These are phyloP conservation scores for Aphis gossypii DNA, from an alignment of 1,140 invertebrate species.

Conservation along the genomic window DNA sequence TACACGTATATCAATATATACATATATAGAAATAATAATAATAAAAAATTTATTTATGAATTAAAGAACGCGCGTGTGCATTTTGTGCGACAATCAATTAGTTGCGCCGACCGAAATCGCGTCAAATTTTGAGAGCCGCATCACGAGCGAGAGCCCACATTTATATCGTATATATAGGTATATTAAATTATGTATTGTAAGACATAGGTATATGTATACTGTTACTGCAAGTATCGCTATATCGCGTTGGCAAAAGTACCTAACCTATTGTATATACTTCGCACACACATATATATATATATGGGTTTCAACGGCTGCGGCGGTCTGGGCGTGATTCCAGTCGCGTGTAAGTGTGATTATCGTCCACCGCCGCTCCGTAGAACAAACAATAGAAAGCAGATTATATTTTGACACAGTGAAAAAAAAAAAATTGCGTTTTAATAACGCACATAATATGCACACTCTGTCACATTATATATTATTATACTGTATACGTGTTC, in stretches of 20 bases:
- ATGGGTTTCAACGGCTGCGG: neutral
- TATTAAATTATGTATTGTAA: neutral
- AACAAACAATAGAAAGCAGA: slow-evolving; percentile 53
- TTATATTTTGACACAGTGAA: slow-evolving; percentile 18
- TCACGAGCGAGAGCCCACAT: neutral
- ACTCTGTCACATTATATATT: neutral
- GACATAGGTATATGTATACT: neutral
- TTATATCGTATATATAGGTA: neutral
- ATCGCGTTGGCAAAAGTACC: neutral
- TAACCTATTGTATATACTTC: neutral
- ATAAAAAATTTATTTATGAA: neutral
- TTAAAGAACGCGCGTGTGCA: neutral
- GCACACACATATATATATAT: neutral
- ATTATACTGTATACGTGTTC: slow-evolving; percentile 1
- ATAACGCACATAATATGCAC: slow-evolving; percentile 4
- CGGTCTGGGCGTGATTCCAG: slow-evolving; percentile 43
- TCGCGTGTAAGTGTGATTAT: neutral
- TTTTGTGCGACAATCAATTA: neutral
- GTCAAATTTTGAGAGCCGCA: neutral
- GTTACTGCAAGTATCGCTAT: neutral
- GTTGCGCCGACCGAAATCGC: neutral
- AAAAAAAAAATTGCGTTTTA: slow-evolving; percentile 36
- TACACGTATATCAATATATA: neutral
- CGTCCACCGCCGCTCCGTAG: neutral
- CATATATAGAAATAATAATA: neutral